Base-by-base conservation (phyloP, 2,113 vertebrate species). In the Pluvianellus socialis region DNA sequence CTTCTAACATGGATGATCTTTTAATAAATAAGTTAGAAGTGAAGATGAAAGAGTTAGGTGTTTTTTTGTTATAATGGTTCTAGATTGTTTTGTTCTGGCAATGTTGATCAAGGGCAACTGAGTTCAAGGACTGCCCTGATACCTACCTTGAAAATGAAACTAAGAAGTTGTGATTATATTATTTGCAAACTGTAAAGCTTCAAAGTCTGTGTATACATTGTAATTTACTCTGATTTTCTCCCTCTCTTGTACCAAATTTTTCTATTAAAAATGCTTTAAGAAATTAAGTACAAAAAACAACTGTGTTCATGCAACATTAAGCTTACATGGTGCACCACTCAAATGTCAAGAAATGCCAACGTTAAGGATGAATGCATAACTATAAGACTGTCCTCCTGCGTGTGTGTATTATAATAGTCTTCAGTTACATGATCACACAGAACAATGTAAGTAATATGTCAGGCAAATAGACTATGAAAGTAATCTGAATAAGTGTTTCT, bases 141-240 rank as follows among this genome's bases (percentile, higher is more conserved):
- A 67, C 8, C 2, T 56, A 45, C 19, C 20, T 68, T 76, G 52
- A 63, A 59, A 93, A 63, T 68, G 3, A 76, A 90, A 61, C 8
- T 53, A 84, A 62, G 65, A 79, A 81, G 4, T 5, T 75, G 6
- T 2, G 65, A 81, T 67, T 9, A 47, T 1, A 42, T 59, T 79
- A 84, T 77, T 50, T 93, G 5, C 5, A 71, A 85, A 55, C 4
- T 22, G 9, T 50, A 83, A 83, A 80, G 0, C 15, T 91, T 83
- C 4, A 3, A 85, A 61, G 28, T 28, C 30, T 3, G 0, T 11
- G 2, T 49, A 40, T n/a, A 23, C 6, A 2, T 35, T 49, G 30
- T 23, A 17, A 20, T 7, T 62, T 50, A 50, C 23, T 79, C 18
- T 13, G 27, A 58, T 56, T 63, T 95, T 66, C 15, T 81, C 52